A percentile compares a stretch with the other conserved stretches of the same genome.
phyloP scores from a whole-genome alignment of 2,888 invertebrate species.

The Conops quadrifasciatus region DNA sequence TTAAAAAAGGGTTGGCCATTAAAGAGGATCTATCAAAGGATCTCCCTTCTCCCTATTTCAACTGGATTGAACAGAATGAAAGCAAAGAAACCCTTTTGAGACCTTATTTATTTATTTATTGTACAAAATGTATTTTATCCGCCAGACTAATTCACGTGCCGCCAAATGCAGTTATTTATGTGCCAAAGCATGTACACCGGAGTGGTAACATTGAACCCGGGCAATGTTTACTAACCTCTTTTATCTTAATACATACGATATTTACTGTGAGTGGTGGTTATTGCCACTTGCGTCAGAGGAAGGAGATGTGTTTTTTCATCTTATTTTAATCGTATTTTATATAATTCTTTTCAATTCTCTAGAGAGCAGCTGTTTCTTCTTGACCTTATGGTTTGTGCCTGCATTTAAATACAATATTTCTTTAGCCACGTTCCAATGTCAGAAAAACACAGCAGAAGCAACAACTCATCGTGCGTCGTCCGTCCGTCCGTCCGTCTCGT shows the following conservation, averaged over 20 bases:
- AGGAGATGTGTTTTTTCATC: neutral
- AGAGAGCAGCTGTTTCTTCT: slow-evolving; percentile 27
- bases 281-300: too few relatives aligned
- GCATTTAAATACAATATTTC: slow-evolving; percentile 18
- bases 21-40: too few relatives aligned
- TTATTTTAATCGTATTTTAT: slow-evolving; percentile 1
- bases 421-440: slow-evolving; percentile 31
- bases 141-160: neutral
- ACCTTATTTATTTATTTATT: neutral
- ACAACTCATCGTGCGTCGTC: neutral
- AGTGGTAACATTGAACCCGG: neutral
- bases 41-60: too few relatives aligned
- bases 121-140: too few relatives aligned
- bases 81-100: too few relatives aligned
- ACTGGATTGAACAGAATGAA: too few relatives aligned
- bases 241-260: neutral
- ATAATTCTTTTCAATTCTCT: slow-evolving; percentile 8
- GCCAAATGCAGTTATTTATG: neutral
- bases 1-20: too few relatives aligned
- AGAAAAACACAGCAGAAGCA: neutral
- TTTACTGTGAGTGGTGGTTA: neutral
- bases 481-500: too few relatives aligned
- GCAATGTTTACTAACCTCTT: neutral
- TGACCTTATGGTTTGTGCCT: slow-evolving; percentile 23
- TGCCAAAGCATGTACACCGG: slow-evolving; percentile 22